Percentiles rank a stretch among this genome's conserved stretches.
These are phyloP conservation scores for Rhopalosiphum nymphaeae DNA, from an alignment of 2,888 invertebrate species.

Conservation along the genomic window DNA sequence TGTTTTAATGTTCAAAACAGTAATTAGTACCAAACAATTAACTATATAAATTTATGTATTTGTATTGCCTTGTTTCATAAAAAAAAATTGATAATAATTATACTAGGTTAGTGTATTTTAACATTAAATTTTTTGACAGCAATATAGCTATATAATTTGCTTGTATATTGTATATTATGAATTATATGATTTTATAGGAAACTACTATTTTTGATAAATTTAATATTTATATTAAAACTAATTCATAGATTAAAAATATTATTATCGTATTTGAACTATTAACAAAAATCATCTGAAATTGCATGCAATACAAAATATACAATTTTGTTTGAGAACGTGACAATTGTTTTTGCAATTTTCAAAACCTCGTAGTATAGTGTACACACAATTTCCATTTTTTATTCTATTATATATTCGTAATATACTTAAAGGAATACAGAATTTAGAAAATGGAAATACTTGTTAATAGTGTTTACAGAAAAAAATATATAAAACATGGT, in stretches of 20 bases:
- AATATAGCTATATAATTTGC: neutral
- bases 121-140: neutral
- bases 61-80: neutral
- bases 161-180: too few species aligned
- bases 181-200: neutral
- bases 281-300: neutral
- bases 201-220: neutral
- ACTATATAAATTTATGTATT: neutral
- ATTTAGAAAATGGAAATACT: neutral
- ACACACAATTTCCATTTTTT: conserved; percentile 12
- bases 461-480: conserved; percentile 21
- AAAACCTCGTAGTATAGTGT: neutral
- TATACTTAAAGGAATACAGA: neutral
- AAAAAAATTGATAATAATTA: neutral
- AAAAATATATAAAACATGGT: conserved; percentile 40
- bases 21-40: neutral
- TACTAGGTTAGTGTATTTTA: neutral
- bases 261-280: neutral
- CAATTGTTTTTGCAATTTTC: neutral
- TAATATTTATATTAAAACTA: neutral
- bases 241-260: neutral
- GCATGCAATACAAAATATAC: neutral
- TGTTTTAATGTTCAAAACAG: neutral
- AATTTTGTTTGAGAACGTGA: conserved; percentile 27
- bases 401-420: neutral